phyloP scores from a whole-genome alignment of 92 coral and sea anemone genomes.

The Actinernus sp. region DNA sequence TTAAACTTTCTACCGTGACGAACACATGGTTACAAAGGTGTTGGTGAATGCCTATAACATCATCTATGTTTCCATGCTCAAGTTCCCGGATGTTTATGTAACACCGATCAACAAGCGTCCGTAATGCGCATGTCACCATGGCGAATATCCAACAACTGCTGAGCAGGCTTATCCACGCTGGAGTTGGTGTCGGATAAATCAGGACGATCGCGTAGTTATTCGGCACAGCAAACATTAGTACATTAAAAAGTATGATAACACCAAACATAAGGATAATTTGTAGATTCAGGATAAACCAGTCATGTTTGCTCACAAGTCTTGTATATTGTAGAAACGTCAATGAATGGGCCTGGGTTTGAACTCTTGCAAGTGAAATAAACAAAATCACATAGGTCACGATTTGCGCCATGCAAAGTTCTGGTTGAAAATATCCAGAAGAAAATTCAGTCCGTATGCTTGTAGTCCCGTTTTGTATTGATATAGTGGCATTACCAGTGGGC shows the following conservation, averaged over 20 bases:
- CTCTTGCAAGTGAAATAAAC: neutral
- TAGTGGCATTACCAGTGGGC: neutral
- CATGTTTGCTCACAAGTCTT: neutral
- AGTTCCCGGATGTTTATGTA: neutral
- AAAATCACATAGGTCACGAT: neutral
- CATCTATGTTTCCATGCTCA: neutral
- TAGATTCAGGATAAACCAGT: neutral
- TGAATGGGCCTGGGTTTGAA: neutral
- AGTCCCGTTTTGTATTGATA: neutral
- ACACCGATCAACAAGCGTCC: neutral
- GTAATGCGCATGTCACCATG: conserved; percentile 1
- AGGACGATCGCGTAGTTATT: neutral
- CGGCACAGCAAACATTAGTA: neutral
- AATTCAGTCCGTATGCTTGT: neutral
- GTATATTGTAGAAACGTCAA: neutral
- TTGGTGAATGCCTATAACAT: neutral
- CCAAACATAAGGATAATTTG: neutral
- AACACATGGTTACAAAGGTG: neutral
- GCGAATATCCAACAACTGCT: conserved; percentile 2
- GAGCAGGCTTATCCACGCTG: neutral
- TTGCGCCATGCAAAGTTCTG: neutral
- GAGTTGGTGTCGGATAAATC: neutral
- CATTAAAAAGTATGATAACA: neutral
- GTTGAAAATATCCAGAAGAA: neutral
- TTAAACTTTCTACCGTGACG: neutral